Percentiles rank a stretch among this genome's conserved stretches.
phyloP scores from a whole-genome alignment of 1,140 invertebrate species.

The Saccostrea glomerata region DNA sequence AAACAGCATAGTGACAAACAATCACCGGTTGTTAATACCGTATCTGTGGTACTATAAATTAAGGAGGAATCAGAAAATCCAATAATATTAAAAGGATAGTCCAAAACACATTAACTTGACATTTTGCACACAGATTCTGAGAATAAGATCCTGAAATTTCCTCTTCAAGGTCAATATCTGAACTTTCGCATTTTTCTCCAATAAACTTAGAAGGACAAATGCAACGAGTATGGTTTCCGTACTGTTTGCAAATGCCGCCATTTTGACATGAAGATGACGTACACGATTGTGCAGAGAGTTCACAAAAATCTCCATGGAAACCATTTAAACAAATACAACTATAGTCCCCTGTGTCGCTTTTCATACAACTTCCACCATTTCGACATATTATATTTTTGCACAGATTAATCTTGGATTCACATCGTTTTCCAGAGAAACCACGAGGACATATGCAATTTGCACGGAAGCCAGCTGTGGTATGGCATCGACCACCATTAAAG shows the following conservation, averaged over 20 bases:
- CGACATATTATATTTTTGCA: conserved; percentile 50
- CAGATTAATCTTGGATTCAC: conserved; percentile 50
- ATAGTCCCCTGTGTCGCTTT: conserved; percentile 16
- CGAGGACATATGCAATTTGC: conserved; percentile 55
- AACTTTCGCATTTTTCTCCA: conserved; percentile 35
- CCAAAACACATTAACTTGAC: not conserved
- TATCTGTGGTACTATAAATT: not conserved
- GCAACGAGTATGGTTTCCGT: conserved; percentile 27
- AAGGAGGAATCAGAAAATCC: not conserved
- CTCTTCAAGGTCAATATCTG: conserved; percentile 33
- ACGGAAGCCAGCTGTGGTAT: conserved; percentile 30
- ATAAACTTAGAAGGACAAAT: conserved; percentile 44
- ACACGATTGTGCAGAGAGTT: conserved; percentile 22
- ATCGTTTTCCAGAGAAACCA: conserved; percentile 60
- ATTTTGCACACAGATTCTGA: not conserved
- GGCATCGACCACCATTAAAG: conserved; percentile 61
- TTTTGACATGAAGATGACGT: conserved; percentile 19
- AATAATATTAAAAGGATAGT: not conserved
- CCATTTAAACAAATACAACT: conserved; percentile 48
- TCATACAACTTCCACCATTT: conserved; percentile 50
- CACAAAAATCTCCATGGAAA: conserved; percentile 49
- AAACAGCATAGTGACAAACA: not conserved
- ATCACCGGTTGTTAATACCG: not conserved
- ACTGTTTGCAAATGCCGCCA: conserved; percentile 43
- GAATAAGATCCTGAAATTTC: not conserved